These are phyloP conservation scores for Athripsodes cinereus DNA, from an alignment of 2,888 invertebrate genomes.

Conservation along the genomic window DNA sequence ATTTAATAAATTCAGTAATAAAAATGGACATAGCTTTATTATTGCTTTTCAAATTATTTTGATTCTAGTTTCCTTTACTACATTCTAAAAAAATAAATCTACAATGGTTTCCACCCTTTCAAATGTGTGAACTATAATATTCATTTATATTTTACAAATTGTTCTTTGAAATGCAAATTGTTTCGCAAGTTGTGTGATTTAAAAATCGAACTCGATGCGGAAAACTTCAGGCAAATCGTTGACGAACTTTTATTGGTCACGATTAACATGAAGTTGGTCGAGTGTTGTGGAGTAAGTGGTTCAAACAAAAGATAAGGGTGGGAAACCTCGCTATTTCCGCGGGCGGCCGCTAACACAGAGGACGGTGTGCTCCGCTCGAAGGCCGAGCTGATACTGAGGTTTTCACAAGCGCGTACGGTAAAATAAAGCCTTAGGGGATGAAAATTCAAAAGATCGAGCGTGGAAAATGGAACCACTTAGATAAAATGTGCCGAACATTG, in stretches of 20 bases:
- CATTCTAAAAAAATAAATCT: constrained; percentile 18
- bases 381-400: constrained; percentile 18
- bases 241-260: constrained; percentile 7
- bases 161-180: background rate
- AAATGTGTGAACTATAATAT: too few relatives aligned
- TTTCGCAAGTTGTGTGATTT: background rate
- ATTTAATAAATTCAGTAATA: constrained; percentile 4
- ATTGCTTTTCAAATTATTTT: constrained; percentile 10
- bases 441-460: constrained; percentile 1
- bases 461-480: constrained; percentile 7
- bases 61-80: constrained; percentile 7
- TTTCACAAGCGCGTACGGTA: constrained; percentile 6
- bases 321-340: constrained; percentile 13
- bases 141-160: too few relatives aligned
- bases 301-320: constrained; percentile 9
- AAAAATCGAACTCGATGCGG: constrained; percentile 16
- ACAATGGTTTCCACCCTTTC: background rate
- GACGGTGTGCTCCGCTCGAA: constrained; percentile 16
- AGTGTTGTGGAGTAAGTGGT: background rate
- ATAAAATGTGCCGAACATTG: background rate
- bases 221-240: constrained; percentile 7
- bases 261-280: constrained; percentile 10
- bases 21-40: constrained; percentile 20
- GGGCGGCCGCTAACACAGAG: constrained; percentile 15
- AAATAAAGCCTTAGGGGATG: constrained; percentile 12